Evolutionary conservation across 2,888 invertebrate species (phyloP).

Genomic region (Eudemis profundana): DNA sequence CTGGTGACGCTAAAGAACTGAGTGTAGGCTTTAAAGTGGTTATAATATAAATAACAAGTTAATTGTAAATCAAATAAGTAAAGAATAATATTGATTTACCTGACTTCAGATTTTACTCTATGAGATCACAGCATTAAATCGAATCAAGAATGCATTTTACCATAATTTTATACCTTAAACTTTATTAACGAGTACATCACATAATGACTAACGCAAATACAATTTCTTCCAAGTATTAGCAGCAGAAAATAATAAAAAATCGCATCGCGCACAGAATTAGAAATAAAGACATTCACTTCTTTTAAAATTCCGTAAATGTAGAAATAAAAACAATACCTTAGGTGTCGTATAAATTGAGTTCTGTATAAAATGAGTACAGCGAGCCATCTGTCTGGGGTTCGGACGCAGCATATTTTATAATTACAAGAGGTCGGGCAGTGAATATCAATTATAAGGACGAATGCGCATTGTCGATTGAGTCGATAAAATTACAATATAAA

Average conservation of each 20-base stretch:
- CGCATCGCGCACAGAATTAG: conserved; percentile 67
- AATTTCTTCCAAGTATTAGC: conserved; percentile 78
- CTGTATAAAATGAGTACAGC: conserved; percentile 65
- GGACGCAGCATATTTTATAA: conserved; percentile 75
- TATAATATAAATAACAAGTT: too few relatives aligned
- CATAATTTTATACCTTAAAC: not conserved
- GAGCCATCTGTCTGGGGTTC: conserved; percentile 73
- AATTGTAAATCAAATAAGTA: too few relatives aligned
- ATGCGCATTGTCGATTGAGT: conserved; percentile 10
- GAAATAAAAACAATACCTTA: conserved; percentile 73
- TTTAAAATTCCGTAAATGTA: conserved; percentile 72
- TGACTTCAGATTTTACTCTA: too few relatives aligned
- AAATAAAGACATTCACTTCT: conserved; percentile 63
- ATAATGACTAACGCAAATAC: conserved; percentile 76
- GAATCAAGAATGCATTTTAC: too few relatives aligned
- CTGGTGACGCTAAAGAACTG: too few relatives aligned
- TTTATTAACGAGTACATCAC: conserved; percentile 36
- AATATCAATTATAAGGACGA: conserved; percentile 64
- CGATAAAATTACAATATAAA: not conserved
- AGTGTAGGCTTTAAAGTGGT: too few relatives aligned
- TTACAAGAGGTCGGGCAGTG: conserved; percentile 70
- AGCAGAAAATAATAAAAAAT: conserved; percentile 72
- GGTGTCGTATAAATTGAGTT: conserved; percentile 73
- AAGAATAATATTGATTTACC: too few relatives aligned
- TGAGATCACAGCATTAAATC: too few relatives aligned